A percentile compares a stretch with the other conserved stretches of the same genome.
Conservation (phyloP, 2,797 vertebrate species). For the Emydoidea blandingii region DNA sequence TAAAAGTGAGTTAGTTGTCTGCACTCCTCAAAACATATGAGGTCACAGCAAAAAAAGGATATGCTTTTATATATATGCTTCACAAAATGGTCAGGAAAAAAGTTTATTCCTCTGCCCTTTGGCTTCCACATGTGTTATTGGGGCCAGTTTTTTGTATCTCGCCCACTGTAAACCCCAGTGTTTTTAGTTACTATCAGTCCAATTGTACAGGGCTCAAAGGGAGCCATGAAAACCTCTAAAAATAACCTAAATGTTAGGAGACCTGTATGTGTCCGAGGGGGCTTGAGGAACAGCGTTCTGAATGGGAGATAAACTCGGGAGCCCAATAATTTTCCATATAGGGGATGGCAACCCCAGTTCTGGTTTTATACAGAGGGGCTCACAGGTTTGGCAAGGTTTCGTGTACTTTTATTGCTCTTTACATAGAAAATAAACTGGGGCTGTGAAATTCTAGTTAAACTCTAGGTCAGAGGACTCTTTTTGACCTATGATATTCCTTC, state of each 20-base stretch:
- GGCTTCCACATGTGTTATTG: neutral
- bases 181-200: neutral
- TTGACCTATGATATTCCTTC: too few species aligned
- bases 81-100: neutral
- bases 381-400: too few species aligned
- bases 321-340: neutral
- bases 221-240: neutral
- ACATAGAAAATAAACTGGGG: too few species aligned
- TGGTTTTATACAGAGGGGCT: too few species aligned
- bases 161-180: neutral
- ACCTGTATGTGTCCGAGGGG: rapidly evolving
- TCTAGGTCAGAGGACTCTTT: too few species aligned
- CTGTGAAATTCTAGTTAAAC: too few species aligned
- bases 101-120: neutral
- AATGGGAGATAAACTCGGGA: neutral
- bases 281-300: neutral
- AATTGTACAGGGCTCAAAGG: neutral
- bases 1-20: slow-evolving; percentile 27
- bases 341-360: too few species aligned
- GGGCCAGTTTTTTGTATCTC: neutral
- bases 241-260: neutral
- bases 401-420: too few species aligned
- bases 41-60: neutral
- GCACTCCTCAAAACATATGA: slow-evolving; percentile 28
- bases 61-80: neutral